Evolutionary conservation across 2,113 vertebrate genomes (phyloP), one percentile per base, ranked within the genome.

Genomic region (Rhinoderma darwinii): DNA sequence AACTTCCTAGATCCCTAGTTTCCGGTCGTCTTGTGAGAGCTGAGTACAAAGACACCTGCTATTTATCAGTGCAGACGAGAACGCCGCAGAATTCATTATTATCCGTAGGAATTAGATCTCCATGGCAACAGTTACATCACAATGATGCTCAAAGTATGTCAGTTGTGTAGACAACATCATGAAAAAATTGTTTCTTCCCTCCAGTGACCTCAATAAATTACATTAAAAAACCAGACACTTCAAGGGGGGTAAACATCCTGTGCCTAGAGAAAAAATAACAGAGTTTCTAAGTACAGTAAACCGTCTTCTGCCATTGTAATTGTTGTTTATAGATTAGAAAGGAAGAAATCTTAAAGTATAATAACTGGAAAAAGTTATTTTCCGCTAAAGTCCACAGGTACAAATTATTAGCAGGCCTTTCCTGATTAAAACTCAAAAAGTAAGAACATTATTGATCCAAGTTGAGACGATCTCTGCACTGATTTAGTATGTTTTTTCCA

Each of bases 71-170:
- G 91, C 86, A 0, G 0, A 86, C 32, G 74, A 41, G 78, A 70
- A 87, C 78, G 0, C 88, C 63, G 81, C 73, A 43, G 51, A 90
- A 92, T 89, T 89, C 17, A 74, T 90, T 91, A 88, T 86, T 86
- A 91, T 83, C 73, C 84, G 18, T 51, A 83, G 86, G 51, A 92
- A 89, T 47, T 68, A 89, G 91, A 90, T 95, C 91, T 90, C 95
- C 94, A 94, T 94, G 93, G 95, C 89, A 92, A 96, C 77, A 88
- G 83, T 88, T 63, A 91, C 91, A 90, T 92, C 83, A 89, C 43
- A 50, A 88, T 89, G 87, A 91, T 79, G 86, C 73, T 68, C 89
- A 84, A 37, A 89, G 88, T 68, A 81, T 84, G 89, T 86, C 91
- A 90, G 88, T 4, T 54, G 89, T 88, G 84, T 82, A 30, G 51